Conservation (phyloP, 1,140 invertebrate genomes). For the Berghia stephanieae region DNA sequence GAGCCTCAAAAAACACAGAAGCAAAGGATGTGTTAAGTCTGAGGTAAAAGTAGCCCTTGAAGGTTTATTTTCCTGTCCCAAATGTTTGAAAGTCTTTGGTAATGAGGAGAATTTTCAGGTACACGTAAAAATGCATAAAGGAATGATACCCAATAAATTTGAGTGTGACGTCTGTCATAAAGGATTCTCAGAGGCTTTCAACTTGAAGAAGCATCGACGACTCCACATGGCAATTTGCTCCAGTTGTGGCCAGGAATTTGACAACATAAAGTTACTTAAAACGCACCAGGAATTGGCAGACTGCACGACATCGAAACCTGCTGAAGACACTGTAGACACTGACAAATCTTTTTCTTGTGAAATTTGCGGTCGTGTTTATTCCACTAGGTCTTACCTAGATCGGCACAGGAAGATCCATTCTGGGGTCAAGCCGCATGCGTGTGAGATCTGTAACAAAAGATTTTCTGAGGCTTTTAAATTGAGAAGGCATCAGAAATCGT, state of each 20-base stretch:
- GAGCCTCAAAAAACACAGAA: slow-evolving; percentile 26
- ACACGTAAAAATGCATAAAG: slow-evolving; percentile 22
- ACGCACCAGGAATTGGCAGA: slow-evolving; percentile 7
- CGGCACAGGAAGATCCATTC: slow-evolving; percentile 30
- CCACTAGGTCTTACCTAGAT: slow-evolving; percentile 27
- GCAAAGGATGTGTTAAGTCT: slow-evolving; percentile 1
- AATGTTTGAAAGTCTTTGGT: slow-evolving; percentile 22
- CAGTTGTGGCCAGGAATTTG: slow-evolving; percentile 21
- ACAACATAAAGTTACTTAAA: background rate
- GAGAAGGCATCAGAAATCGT: slow-evolving; percentile 19
- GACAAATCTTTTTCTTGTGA: too few species aligned
- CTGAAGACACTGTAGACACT: too few species aligned
- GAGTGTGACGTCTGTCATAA: slow-evolving; percentile 26
- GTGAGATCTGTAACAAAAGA: slow-evolving; percentile 23
- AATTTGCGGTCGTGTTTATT: slow-evolving; percentile 17
- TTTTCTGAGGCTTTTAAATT: slow-evolving; percentile 28
- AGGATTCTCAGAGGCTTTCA: slow-evolving; percentile 25
- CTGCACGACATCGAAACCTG: too few species aligned
- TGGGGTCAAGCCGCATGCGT: slow-evolving; percentile 23
- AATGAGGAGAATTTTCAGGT: background rate
- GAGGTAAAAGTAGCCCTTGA: slow-evolving; percentile 14
- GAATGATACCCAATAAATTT: slow-evolving; percentile 26
- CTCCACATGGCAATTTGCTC: slow-evolving; percentile 25
- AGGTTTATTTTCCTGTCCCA: slow-evolving; percentile 10
- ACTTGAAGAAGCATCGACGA: slow-evolving; percentile 25